Evolutionary conservation across 2,888 invertebrate genomes (phyloP).

Genomic region (Parnassius mnemosyne): DNA sequence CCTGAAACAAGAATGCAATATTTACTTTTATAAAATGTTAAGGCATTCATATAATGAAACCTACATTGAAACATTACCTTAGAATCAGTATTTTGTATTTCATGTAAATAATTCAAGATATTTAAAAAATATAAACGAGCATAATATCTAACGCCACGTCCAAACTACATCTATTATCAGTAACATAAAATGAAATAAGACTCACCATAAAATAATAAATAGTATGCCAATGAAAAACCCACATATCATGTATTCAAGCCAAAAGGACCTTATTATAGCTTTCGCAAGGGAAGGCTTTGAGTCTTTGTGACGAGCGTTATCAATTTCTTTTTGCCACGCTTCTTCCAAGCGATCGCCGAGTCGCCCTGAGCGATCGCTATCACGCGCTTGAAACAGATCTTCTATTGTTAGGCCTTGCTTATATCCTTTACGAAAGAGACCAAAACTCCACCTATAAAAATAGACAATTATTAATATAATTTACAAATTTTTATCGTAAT

Average conservation of each 20-base stretch:
- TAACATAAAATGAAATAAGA: slow-evolving; percentile 5
- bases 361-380: slow-evolving; percentile 82
- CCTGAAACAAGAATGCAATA: slow-evolving; percentile 60
- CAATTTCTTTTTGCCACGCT: slow-evolving; percentile 83
- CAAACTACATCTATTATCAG: too few species aligned
- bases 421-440: slow-evolving; percentile 83
- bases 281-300: slow-evolving; percentile 80
- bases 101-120: too few species aligned
- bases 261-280: slow-evolving; percentile 82
- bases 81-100: too few species aligned
- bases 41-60: too few species aligned
- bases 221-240: slow-evolving; percentile 80
- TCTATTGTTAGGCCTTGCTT: slow-evolving; percentile 82
- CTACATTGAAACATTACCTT: too few species aligned
- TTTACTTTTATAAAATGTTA: too few species aligned
- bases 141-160: too few species aligned
- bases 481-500: too few species aligned
- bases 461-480: too few species aligned
- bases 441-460: slow-evolving; percentile 83
- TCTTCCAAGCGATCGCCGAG: slow-evolving; percentile 84
- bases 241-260: slow-evolving; percentile 80
- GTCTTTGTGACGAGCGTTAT: slow-evolving; percentile 66
- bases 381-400: slow-evolving; percentile 83
- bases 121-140: too few species aligned
- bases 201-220: slow-evolving; percentile 81